A percentile compares a stretch with the other conserved stretches of the same genome.
Evolutionary conservation across 2,888 invertebrate genomes (phyloP).

Genomic region (Eupithecia subumbrata): DNA sequence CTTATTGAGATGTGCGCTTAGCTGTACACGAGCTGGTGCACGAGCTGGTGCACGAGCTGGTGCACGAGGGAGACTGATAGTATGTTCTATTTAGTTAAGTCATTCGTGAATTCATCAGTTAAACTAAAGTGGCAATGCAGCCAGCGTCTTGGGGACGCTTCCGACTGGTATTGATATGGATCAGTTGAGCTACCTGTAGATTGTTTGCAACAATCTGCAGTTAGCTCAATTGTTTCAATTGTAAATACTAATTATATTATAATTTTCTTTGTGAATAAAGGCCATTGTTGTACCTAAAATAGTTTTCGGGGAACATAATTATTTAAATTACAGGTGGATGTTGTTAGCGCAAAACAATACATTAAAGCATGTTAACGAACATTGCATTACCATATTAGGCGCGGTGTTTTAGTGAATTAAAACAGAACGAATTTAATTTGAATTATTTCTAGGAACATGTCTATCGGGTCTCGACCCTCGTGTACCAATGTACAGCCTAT

Average conservation of each 20-base stretch:
- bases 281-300: too few species aligned
- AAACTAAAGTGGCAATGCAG: too few species aligned
- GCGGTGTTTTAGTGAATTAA: constrained; percentile 27
- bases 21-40: background rate
- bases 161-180: too few species aligned
- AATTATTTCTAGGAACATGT: constrained; percentile 12
- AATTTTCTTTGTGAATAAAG: too few species aligned
- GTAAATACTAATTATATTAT: too few species aligned
- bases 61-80: background rate
- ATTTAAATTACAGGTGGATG: constrained; percentile 13
- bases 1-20: background rate
- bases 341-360: constrained; percentile 26
- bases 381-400: constrained; percentile 32
- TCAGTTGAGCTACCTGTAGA: too few species aligned
- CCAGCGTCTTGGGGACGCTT: too few species aligned
- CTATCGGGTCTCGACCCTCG: background rate
- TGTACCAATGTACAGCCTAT: background rate
- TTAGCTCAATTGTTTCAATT: too few species aligned
- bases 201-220: too few species aligned
- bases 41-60: background rate
- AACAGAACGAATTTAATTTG: constrained; percentile 18
- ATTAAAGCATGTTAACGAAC: constrained; percentile 25
- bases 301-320: constrained; percentile 1
- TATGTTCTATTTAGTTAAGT: background rate
- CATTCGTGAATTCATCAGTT: background rate